Percentiles rank a stretch among this genome's conserved stretches.
phyloP scores from a whole-genome alignment of 2,888 invertebrate species.

The Stenolophus ochropezus region DNA sequence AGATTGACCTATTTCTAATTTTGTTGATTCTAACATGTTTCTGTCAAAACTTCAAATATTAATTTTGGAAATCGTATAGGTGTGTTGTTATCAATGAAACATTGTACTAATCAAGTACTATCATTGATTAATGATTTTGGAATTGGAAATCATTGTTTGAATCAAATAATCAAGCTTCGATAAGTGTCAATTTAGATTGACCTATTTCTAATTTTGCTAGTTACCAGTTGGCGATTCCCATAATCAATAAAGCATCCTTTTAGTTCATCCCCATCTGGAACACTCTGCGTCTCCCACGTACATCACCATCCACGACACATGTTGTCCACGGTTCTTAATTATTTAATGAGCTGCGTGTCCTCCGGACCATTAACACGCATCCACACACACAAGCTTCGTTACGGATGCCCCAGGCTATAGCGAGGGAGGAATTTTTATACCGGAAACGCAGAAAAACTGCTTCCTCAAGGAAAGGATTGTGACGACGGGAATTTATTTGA shows the following conservation, averaged over 20 bases:
- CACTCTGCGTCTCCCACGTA: neutral
- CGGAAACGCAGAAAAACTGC: neutral
- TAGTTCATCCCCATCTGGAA: neutral
- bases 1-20: neutral
- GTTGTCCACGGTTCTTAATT: constrained; percentile 52
- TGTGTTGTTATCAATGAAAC: too few relatives aligned
- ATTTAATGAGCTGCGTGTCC: constrained; percentile 51
- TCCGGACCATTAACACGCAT: constrained; percentile 46
- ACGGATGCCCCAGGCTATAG: constrained; percentile 21
- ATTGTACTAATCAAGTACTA: too few relatives aligned
- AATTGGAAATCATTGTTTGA: too few relatives aligned
- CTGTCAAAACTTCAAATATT: too few relatives aligned
- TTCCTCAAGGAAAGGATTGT: neutral
- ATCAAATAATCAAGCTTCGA: too few relatives aligned
- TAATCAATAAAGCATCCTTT: neutral
- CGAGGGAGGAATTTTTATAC: constrained; percentile 42
- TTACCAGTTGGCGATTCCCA: neutral
- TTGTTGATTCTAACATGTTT: too few relatives aligned
- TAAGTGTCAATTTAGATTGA: too few relatives aligned
- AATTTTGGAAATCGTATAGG: too few relatives aligned
- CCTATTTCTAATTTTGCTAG: neutral
- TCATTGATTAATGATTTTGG: too few relatives aligned
- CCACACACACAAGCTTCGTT: constrained; percentile 43
- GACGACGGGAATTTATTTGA: neutral
- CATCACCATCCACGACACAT: constrained; percentile 14